phyloP scores from a whole-genome alignment of 2,797 vertebrate species.

The Hemibagrus guttatus region DNA sequence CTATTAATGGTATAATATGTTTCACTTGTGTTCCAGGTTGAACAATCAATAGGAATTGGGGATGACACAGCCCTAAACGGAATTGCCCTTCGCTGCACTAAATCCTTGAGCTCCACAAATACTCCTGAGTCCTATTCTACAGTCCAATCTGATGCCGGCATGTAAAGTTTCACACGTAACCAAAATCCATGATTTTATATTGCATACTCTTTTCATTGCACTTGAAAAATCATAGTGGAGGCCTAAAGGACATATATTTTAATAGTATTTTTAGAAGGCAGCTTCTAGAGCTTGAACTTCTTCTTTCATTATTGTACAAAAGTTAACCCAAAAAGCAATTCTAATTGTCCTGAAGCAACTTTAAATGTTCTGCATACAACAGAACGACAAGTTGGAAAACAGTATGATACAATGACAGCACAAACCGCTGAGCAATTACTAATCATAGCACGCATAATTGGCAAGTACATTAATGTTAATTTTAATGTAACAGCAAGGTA shows the following conservation, averaged over 20 bases:
- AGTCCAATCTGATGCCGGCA: neutral
- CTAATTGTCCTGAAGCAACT: neutral
- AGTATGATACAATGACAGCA: neutral
- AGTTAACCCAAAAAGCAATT: neutral
- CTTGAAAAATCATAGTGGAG: neutral
- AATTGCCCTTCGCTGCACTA: conserved; percentile 23
- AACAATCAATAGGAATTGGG: neutral
- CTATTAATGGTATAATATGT: neutral
- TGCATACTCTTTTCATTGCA: neutral
- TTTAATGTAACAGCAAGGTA: neutral
- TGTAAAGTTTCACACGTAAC: neutral
- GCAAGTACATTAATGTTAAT: neutral
- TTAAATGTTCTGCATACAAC: neutral
- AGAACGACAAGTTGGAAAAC: neutral
- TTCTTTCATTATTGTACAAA: neutral
- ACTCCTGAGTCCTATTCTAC: accelerated
- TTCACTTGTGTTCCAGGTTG: neutral
- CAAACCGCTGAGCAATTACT: neutral
- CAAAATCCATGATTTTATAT: neutral
- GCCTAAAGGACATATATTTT: neutral
- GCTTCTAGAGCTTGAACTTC: neutral
- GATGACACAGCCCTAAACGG: conserved; percentile 33
- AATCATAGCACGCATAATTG: neutral
- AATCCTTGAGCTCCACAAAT: accelerated
- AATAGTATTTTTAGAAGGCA: neutral